Conservation (phyloP, 2,113 vertebrate species). For the Excalfactoria chinensis region DNA sequence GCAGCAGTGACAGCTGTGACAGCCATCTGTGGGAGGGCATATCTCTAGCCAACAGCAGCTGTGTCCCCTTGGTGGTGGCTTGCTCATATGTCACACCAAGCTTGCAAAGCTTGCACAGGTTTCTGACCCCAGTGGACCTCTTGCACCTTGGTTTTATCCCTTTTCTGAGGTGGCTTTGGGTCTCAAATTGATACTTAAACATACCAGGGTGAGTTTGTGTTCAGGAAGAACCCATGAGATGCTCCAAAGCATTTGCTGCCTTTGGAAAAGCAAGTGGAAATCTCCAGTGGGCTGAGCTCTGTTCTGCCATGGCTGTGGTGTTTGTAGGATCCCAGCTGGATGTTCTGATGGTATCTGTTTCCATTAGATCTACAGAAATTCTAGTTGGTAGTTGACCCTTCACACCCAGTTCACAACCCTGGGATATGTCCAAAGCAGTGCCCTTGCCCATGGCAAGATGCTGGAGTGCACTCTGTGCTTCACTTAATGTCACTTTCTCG, state of each 20-base stretch:
- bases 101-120: not conserved
- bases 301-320: not conserved
- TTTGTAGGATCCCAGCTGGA: not conserved
- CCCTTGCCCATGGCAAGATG: not conserved
- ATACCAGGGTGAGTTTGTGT: not conserved
- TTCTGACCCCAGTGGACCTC: not conserved
- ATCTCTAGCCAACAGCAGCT: not conserved
- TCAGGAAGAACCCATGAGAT: not conserved
- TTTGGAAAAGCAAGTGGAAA: not conserved
- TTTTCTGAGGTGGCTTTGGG: not conserved
- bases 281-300: not conserved
- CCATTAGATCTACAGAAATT: not conserved
- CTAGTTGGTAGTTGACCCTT: not conserved
- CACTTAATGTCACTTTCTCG: not conserved
- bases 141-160: accelerated
- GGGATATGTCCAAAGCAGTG: not conserved
- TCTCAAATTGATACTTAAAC: not conserved
- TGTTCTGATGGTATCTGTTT: not conserved
- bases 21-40: not conserved
- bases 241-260: not conserved
- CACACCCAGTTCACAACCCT: not conserved
- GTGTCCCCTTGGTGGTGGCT: not conserved
- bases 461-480: not conserved
- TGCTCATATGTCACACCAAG: not conserved
- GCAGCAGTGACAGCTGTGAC: not conserved